These are phyloP conservation scores for Pseudois nayaur DNA, from an alignment of 2,113 vertebrate genomes.

Conservation along the genomic window DNA sequence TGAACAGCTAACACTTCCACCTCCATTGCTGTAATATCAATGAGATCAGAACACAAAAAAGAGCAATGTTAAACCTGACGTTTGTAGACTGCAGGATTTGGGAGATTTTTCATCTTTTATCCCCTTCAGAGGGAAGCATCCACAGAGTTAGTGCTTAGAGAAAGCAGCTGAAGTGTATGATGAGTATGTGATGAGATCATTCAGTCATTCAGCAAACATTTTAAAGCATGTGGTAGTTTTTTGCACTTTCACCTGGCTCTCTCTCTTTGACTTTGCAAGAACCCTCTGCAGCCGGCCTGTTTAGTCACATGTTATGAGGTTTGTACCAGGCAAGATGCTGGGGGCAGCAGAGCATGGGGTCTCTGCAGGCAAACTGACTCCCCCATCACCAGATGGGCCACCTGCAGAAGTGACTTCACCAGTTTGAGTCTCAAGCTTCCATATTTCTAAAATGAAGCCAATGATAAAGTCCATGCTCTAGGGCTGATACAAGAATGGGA, in stretches of 20 bases:
- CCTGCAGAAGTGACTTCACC: neutral
- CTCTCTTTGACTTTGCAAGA: neutral
- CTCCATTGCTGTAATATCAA: neutral
- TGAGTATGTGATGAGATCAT: neutral
- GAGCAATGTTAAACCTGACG: neutral
- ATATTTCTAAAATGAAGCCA: neutral
- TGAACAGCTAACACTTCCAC: neutral
- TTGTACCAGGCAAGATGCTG: neutral
- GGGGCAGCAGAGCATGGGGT: neutral
- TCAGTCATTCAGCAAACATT: neutral
- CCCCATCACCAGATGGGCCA: neutral
- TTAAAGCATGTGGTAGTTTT: neutral
- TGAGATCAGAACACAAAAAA: neutral
- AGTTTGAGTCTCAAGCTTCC: neutral
- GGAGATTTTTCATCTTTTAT: neutral
- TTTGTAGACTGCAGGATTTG: neutral
- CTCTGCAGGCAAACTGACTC: neutral
- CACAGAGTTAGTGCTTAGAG: neutral
- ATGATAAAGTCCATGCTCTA: neutral
- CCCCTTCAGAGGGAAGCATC: neutral
- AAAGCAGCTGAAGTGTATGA: neutral
- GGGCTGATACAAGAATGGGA: neutral
- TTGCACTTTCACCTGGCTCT: neutral
- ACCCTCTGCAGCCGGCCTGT: neutral
- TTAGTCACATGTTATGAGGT: neutral